Base-by-base conservation (phyloP, 2,113 vertebrate species). In the Pelecanus crispus region DNA sequence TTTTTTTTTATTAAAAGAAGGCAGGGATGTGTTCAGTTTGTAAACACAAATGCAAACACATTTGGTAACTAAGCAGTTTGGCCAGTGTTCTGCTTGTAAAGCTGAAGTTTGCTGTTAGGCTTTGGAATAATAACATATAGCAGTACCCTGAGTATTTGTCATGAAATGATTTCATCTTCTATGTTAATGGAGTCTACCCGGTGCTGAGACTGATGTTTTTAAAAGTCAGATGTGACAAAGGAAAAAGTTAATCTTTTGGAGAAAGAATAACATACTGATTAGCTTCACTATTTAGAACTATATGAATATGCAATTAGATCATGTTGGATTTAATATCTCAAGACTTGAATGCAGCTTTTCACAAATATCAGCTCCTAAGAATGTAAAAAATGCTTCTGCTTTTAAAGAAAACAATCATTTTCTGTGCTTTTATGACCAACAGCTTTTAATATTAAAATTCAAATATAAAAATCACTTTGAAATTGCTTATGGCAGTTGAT, bases 41-140 rank as follows among this genome's bases (percentile, higher is more conserved):
- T 95, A 97, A 97, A 97, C 74, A 97, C 11, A 91, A 93, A 74
- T 67, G 82, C 52, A 97, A 96, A 97, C 81, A 94, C 56, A 85
- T 88, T 77, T 75, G 94, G 96, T 96, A 96, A 95, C 96, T 90
- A 97, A 89, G 96, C 77, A 93, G 66, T 71, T 90, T 97, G 95
- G 94, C 96, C 55, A 45, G 45, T 3, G 1, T 83, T 56, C 79
- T 93, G 83, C 94, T 95, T 91, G 90, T 90, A 92, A 94, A 96
- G 84, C 66, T 50, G 72, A 93, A 94, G 32, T 92, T 93, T 88
- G 85, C 78, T 74, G 24, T 81, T 92, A 81, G 79, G 44, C 36
- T 94, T 88, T 77, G 77, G 81, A 94, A 97, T 86, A 96, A 94
- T 58, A 95, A 38, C 42, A 31, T 87, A n/a, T 17, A 94, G 85